These are phyloP conservation scores for Pristionchus fissidentatus DNA, from an alignment of 2,888 invertebrate species.

Conservation along the genomic window DNA sequence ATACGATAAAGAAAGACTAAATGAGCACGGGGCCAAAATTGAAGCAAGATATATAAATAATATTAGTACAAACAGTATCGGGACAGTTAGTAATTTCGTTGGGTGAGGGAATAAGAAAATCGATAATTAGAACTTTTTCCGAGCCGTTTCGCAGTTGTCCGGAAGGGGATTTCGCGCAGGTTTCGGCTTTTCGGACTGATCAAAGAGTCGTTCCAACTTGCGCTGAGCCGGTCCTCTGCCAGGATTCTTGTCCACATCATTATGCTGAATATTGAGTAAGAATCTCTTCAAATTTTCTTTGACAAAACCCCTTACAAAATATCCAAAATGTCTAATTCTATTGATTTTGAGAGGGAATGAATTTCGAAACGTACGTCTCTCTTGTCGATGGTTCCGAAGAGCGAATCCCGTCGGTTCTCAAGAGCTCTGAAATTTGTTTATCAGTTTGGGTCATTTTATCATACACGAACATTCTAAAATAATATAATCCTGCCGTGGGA, in stretches of 20 bases:
- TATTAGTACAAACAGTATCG: background rate
- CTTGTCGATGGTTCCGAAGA: conserved; percentile 71
- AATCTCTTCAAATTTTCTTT: background rate
- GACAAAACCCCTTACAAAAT: no score
- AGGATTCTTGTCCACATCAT: conserved; percentile 37
- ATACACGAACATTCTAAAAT: no score
- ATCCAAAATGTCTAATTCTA: background rate
- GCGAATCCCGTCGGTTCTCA: conserved; percentile 70
- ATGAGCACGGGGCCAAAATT: background rate
- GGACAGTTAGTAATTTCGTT: conserved; percentile 4
- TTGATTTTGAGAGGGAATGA: background rate
- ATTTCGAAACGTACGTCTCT: conserved; percentile 49
- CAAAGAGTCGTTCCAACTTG: conserved; percentile 68
- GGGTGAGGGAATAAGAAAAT: background rate
- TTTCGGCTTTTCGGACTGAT: conserved; percentile 48
- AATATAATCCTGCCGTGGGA: no score
- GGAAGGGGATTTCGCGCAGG: background rate
- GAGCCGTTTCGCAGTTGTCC: background rate
- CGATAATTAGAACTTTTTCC: conserved; percentile 43
- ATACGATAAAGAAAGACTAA: background rate
- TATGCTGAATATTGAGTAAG: background rate
- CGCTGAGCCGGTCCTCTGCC: conserved; percentile 70
- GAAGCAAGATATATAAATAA: conserved; percentile 12
- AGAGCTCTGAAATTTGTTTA: conserved; percentile 63
- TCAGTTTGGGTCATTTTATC: no score